Evolutionary conservation across 1,140 invertebrate species (phyloP), one percentile per base, ranked within the genome.

Genomic region (Aplysia californica): DNA sequence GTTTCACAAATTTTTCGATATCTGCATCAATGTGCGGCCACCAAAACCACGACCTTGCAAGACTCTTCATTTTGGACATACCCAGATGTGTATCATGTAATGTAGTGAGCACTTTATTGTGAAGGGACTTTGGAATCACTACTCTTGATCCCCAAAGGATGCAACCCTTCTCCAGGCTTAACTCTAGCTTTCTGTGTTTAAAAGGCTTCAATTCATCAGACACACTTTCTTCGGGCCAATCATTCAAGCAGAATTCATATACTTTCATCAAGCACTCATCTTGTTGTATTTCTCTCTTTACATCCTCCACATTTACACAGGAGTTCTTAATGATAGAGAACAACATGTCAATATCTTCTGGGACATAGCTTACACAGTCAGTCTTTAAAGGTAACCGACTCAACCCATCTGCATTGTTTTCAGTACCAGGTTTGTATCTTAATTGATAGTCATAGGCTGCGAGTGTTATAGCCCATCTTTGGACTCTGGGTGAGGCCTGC

Each of bases 41-140:
- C 90, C 90, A 92, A 78, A 92, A 90, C 4, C 80, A 82, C 92
- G 92, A 91, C 92, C 92, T 0, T 82, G 83, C 0, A 50, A 50
- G 44, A 50, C 44, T 50, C 44, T 50, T 50, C 44, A 50, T 50
- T 50, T 50, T 50, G 44, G 87, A 86, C 15, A 92, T 89, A 10
- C 91, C 91, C 4, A 87, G 87, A 80, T 92, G 91, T 3, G 87
- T 88, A 21, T 70, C 67, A 80, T 92, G 91, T 29, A 91, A 79
- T 71, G 87, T 82, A n/a, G 86, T 70, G 1, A 91, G 73, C 2
- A 91, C 79, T 58, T 77, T 59, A n/a, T 80, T n/a, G 61, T 82
- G 85, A 56, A 90, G 67, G 23, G 29, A 56, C 81, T 89, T 85
- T 50, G 92, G 91, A 36, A 91, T 86, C 6, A 90, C 38, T 23